These are phyloP conservation scores for Sarcophaga variegata DNA, from an alignment of 2,888 invertebrate species.

Conservation along the genomic window DNA sequence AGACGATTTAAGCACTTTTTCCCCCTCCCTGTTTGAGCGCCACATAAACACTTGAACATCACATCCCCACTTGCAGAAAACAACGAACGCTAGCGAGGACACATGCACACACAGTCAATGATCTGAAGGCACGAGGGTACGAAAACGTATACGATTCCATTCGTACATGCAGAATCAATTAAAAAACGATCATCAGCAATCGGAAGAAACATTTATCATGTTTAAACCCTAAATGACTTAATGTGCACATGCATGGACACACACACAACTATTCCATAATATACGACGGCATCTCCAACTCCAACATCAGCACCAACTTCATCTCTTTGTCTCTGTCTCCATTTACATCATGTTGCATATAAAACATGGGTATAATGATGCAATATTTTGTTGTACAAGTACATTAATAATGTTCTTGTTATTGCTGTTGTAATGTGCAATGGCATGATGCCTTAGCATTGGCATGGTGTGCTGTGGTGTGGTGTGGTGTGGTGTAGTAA, in stretches of 20 bases:
- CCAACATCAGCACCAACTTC: neutral
- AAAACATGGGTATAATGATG: conserved; percentile 21
- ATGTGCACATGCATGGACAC: conserved; percentile 57
- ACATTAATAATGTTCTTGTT: conserved; percentile 1
- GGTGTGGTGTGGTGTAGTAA: neutral
- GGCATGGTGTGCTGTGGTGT: neutral
- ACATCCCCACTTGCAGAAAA: conserved; percentile 8
- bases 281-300: conserved; percentile 2
- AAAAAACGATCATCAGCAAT: conserved; percentile 67
- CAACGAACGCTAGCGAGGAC: neutral
- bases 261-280: neutral
- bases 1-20: neutral
- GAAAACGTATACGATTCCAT: neutral
- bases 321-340: neutral
- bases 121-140: too few relatives aligned
- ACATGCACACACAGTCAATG: neutral
- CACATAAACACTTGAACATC: conserved; percentile 59
- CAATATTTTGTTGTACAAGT: neutral
- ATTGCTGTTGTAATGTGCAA: neutral
- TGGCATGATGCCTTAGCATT: neutral
- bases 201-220: conserved; percentile 67
- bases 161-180: conserved; percentile 61
- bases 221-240: conserved; percentile 68
- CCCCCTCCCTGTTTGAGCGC: conserved; percentile 26
- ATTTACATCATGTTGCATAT: conserved; percentile 20